Conservation (phyloP, 2,113 vertebrate species). For the Egretta garzetta region DNA sequence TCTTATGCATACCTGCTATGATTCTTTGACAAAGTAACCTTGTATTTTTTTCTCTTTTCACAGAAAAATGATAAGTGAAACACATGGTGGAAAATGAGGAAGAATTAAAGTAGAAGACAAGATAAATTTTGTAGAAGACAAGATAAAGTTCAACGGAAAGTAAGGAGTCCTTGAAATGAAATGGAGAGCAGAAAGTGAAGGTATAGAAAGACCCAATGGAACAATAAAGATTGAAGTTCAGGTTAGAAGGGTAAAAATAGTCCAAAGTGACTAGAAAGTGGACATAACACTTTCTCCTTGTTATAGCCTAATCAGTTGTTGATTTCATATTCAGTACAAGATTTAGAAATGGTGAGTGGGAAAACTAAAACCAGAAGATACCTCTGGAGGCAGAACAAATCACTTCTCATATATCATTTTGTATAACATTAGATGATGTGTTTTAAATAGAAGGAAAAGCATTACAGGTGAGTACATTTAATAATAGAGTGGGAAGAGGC, state of each 20-base stretch:
- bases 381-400: not conserved
- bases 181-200: not conserved
- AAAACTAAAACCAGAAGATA: not conserved
- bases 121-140: not conserved
- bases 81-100: not conserved
- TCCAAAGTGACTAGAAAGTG: not conserved
- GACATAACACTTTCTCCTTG: not conserved
- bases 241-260: not conserved
- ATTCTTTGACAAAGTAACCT: not conserved
- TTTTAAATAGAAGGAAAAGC: not conserved
- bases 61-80: not conserved
- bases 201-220: not conserved
- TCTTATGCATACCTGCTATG: not conserved
- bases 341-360: fast-evolving
- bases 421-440: not conserved
- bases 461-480: not conserved
- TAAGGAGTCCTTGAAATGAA: not conserved
- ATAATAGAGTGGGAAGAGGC: not conserved
- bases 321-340: not conserved
- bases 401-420: not conserved
- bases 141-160: not conserved
- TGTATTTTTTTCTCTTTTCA: not conserved
- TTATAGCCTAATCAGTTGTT: not conserved
- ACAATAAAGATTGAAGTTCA: not conserved
- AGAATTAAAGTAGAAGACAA: not conserved